Evolutionary conservation across 2,113 vertebrate genomes (phyloP), one percentile per base, ranked within the genome.

Genomic region (Daphoenositta chrysoptera): DNA sequence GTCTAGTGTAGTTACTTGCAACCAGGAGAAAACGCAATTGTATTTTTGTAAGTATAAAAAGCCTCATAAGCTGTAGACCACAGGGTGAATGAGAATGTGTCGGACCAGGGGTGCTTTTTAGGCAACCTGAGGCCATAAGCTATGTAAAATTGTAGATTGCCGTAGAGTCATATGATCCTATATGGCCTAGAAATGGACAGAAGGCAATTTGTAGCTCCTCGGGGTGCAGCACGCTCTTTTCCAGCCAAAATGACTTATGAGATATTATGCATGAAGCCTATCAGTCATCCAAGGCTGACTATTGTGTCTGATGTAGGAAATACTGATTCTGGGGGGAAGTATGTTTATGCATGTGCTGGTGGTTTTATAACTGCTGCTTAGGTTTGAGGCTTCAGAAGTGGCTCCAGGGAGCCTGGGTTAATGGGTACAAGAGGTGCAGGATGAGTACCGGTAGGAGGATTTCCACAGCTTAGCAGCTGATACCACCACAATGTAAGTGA

Each of bases 361-460:
- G 90, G 79, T 92, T 96, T 94, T 77, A 15, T 77, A 85, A 88
- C 45, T 72, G 48, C 58, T 65, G 53, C 53, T 89, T 89, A 30
- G 63, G 51, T 54, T 40, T 92, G 85, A 60, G 78, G 22, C 88
- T 88, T 73, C 80, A 40, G 64, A 60, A 88, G 71, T 18, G 77
- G 76, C 51, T 91, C 51, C 72, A 71, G 64, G 44, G 60, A 86
- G 83, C 56, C 58, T 8, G 71, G 39, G 48, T 73, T 73, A 66
- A 89, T 45, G 61, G 81, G 20, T 20, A 56, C 0, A 20, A 69
- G 83, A 91, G 91, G 87, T 85, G 54, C 66, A 66, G 87, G 79
- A 12, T 58, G 69, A 93, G 58, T 61, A 63, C 54, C 0, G 2
- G 2, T 5, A 78, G 66, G 83, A 92, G 76, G 69, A 87, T 90